Evolutionary conservation across 2,888 invertebrate genomes (phyloP).

Genomic region (Orchesellides sinensis): DNA sequence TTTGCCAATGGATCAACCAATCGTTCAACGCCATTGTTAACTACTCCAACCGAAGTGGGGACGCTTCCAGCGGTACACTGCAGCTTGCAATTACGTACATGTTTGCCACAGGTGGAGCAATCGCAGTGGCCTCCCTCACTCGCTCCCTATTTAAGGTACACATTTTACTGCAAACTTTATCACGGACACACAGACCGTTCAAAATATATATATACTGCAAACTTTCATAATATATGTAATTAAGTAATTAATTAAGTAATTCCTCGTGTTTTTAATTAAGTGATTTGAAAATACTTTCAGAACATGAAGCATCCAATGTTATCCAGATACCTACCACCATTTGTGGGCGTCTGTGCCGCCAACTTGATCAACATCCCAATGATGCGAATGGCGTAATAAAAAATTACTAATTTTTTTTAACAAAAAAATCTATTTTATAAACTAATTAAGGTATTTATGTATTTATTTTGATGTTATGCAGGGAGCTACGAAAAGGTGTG

Average conservation of each 20-base stretch:
- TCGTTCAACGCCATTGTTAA: constrained; percentile 99
- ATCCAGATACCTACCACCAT: not conserved
- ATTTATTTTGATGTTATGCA: too few species aligned
- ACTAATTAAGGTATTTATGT: too few species aligned
- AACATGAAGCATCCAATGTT: not conserved
- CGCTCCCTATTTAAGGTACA: constrained; percentile 88
- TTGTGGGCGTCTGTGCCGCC: not conserved
- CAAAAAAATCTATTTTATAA: too few species aligned
- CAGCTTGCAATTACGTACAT: constrained; percentile 90
- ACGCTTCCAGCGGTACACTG: constrained; percentile 77
- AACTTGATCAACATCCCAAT: not conserved
- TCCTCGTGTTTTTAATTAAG: not conserved
- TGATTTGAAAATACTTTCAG: constrained; percentile 87
- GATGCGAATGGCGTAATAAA: not conserved
- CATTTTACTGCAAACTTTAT: too few species aligned
- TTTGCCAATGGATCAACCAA: constrained; percentile 99
- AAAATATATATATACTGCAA: too few species aligned
- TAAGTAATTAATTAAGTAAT: not conserved
- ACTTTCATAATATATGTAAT: too few species aligned
- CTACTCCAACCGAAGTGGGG: constrained; percentile 95
- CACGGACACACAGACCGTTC: too few species aligned
- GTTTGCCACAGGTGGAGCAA: constrained; percentile 92
- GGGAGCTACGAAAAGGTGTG: not conserved
- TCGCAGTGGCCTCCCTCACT: constrained; percentile 77
- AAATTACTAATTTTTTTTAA: not conserved